Percentiles rank a stretch among this genome's conserved stretches.
These are phyloP conservation scores for Hipparchia sbordonii DNA, from an alignment of 2,888 invertebrate species.

Conservation along the genomic window DNA sequence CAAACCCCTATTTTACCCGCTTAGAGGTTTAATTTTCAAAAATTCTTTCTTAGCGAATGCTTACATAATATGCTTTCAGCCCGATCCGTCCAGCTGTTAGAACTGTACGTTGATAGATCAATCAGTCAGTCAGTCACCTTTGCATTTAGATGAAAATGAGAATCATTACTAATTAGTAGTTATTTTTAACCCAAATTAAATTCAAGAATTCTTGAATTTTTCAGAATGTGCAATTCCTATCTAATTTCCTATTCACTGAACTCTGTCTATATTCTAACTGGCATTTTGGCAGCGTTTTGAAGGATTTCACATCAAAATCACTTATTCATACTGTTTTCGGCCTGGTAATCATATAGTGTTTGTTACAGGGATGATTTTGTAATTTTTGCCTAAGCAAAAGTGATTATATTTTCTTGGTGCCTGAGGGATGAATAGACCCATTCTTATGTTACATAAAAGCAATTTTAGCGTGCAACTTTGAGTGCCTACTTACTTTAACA, in stretches of 20 bases:
- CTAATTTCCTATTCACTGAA: background rate
- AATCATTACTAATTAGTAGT: no score
- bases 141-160: no score
- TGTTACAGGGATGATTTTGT: conserved; percentile 1
- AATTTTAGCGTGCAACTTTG: background rate
- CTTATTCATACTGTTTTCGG: conserved; percentile 1
- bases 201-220: background rate
- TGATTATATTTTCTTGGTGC: no score
- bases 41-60: no score
- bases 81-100: no score
- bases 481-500: background rate
- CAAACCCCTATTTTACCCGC: no score
- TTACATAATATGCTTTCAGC: no score
- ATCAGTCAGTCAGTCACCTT: no score
- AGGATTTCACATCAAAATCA: conserved; percentile 7
- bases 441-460: background rate
- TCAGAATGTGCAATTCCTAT: background rate
- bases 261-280: background rate
- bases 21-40: no score
- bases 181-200: no score
- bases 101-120: no score
- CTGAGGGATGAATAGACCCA: background rate
- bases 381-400: background rate
- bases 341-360: conserved; percentile 6
- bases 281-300: conserved; percentile 7